A percentile compares a stretch with the other conserved stretches of the same genome.
Evolutionary conservation across 2,113 vertebrate species (phyloP).

Genomic region (Oreochromis niloticus): DNA sequence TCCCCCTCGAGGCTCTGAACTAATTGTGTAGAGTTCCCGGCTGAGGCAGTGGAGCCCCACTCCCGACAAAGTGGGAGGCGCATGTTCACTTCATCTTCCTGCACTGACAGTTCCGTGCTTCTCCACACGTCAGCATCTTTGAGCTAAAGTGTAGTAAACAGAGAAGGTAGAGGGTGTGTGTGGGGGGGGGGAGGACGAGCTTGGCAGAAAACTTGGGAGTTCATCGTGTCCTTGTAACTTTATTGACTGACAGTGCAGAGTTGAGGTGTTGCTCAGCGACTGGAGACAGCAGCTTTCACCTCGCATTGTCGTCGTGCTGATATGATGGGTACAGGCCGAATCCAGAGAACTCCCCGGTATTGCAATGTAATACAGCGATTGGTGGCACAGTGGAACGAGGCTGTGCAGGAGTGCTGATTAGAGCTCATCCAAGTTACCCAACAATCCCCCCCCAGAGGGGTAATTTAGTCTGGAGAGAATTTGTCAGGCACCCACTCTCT

Average conservation of each 20-base stretch:
- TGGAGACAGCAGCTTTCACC: constrained; percentile 25
- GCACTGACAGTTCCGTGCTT: constrained; percentile 49
- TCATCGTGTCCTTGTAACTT: constrained; percentile 60
- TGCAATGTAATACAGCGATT: constrained; percentile 8
- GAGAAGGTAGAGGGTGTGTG: background rate
- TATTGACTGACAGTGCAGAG: constrained; percentile 34
- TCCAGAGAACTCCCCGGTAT: background rate
- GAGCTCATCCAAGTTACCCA: constrained; percentile 8
- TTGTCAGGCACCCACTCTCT: constrained; percentile 23
- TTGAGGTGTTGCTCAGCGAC: background rate
- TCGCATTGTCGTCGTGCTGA: background rate
- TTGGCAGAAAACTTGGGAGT: constrained; percentile 19
- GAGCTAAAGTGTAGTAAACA: constrained; percentile 46
- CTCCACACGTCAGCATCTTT: constrained; percentile 69
- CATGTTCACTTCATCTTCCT: constrained; percentile 60
- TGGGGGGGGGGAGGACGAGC: background rate
- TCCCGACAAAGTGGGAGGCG: constrained; percentile 52
- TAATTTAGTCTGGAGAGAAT: constrained; percentile 35
- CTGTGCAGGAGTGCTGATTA: constrained; percentile 35
- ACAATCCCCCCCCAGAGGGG: background rate
- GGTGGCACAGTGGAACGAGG: background rate
- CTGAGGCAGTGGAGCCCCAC: constrained; percentile 24
- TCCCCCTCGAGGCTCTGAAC: constrained; percentile 45
- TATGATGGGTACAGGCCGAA: constrained; percentile 4
- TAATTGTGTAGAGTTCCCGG: constrained; percentile 59